Conservation (phyloP, 2,113 vertebrate species). For the Vulpes ferrilata region DNA sequence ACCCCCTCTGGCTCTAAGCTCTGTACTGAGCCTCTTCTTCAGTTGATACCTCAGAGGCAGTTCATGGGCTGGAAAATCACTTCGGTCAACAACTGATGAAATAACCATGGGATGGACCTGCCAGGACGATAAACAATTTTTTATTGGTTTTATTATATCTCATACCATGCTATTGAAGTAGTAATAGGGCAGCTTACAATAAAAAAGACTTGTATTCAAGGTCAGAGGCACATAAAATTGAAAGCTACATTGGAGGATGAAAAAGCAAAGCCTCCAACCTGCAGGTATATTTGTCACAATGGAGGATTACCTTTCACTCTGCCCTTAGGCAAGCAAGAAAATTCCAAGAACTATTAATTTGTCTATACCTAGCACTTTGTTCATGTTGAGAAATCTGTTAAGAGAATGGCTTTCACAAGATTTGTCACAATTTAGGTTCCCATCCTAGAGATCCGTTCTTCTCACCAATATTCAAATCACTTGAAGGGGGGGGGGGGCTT, state of each 20-base stretch:
- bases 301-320: not conserved
- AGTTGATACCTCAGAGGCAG: not conserved
- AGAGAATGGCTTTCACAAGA: not conserved
- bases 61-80: slow-evolving; percentile 14
- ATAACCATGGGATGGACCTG: not conserved
- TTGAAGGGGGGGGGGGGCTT: not conserved
- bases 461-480: slow-evolving; percentile 45
- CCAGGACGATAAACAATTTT: slow-evolving; percentile 10
- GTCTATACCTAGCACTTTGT: not conserved
- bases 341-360: slow-evolving; percentile 43
- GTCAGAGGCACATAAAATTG: slow-evolving; percentile 27
- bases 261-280: slow-evolving; percentile 14
- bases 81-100: not conserved
- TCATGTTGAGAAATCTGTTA: not conserved
- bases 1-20: not conserved
- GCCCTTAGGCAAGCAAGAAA: slow-evolving; percentile 40
- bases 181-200: not conserved
- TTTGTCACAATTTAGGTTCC: slow-evolving; percentile 22
- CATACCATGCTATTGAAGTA: slow-evolving; percentile 10
- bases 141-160: slow-evolving; percentile 38
- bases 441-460: not conserved
- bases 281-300: not conserved
- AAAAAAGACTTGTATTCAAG: slow-evolving; percentile 4
- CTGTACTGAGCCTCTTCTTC: not conserved
- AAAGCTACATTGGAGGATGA: not conserved